A percentile compares a stretch with the other conserved stretches of the same genome.
Evolutionary conservation across 2,888 invertebrate genomes (phyloP).

Genomic region (Yponomeuta malinellus): DNA sequence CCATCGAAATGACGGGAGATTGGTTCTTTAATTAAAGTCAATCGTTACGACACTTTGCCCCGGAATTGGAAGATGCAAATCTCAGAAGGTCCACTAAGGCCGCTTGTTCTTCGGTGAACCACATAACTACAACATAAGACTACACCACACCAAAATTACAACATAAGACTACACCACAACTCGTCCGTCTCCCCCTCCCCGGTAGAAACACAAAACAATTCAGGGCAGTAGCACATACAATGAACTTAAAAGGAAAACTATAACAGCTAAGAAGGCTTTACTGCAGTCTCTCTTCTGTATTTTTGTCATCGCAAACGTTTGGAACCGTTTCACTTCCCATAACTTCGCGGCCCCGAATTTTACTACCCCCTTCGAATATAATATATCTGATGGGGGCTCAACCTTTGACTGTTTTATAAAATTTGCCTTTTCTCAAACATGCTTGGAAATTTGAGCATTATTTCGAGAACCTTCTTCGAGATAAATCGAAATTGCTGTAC

Average conservation of each 20-base stretch:
- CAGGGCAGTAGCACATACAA: too few species aligned
- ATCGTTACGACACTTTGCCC: neutral
- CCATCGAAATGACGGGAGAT: neutral
- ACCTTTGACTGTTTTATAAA: neutral
- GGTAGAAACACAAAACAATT: too few species aligned
- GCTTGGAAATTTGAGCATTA: too few species aligned
- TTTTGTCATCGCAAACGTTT: neutral
- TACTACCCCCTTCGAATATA: neutral
- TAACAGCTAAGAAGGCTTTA: too few species aligned
- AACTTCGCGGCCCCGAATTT: neutral
- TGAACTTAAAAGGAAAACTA: too few species aligned
- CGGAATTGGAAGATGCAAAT: neutral
- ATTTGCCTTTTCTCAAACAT: neutral
- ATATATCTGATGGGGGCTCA: neutral
- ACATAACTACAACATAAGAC: too few species aligned
- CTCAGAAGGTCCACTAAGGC: neutral
- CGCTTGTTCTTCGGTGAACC: neutral
- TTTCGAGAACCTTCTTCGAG: too few species aligned
- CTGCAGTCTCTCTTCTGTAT: neutral
- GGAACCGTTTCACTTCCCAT: neutral
- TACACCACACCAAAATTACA: too few species aligned
- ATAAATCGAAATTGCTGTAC: too few species aligned
- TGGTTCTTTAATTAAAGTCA: constrained; percentile 2
- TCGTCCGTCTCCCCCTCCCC: too few species aligned
- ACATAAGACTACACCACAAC: too few species aligned